Conservation (phyloP, 1,140 invertebrate genomes). For the Ridgeia piscesae region DNA sequence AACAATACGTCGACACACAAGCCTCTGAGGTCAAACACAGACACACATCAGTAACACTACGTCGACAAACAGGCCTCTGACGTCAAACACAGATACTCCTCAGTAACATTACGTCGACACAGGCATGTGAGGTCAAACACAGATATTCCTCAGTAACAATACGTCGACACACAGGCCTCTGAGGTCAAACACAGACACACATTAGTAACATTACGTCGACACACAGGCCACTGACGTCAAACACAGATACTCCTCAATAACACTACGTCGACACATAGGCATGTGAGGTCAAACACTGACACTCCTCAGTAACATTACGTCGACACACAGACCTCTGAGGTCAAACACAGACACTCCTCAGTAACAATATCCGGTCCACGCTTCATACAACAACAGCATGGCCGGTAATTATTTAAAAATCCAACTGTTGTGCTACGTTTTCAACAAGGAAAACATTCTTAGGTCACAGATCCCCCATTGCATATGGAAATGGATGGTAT, state of each 20-base stretch:
- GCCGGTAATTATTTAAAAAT: no score
- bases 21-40: no score
- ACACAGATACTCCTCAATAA: neutral
- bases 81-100: neutral
- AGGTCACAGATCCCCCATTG: no score
- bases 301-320: constrained; percentile 28
- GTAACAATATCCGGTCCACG: no score
- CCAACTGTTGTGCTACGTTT: no score
- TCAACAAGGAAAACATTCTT: no score
- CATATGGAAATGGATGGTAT: no score
- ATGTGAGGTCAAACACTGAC: neutral
- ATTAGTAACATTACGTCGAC: no score
- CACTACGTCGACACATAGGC: neutral
- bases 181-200: neutral
- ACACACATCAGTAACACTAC: constrained; percentile 26
- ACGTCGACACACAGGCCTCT: neutral
- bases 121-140: neutral
- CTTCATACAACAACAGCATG: no score
- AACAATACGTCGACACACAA: neutral
- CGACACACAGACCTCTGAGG: constrained; percentile 23
- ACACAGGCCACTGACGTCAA: neutral
- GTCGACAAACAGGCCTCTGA: constrained; percentile 41
- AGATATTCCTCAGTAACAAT: neutral
- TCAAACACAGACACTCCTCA: neutral
- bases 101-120: neutral